Evolutionary conservation across 1,140 invertebrate species (phyloP).

Genomic region (Ectropis grisescens): DNA sequence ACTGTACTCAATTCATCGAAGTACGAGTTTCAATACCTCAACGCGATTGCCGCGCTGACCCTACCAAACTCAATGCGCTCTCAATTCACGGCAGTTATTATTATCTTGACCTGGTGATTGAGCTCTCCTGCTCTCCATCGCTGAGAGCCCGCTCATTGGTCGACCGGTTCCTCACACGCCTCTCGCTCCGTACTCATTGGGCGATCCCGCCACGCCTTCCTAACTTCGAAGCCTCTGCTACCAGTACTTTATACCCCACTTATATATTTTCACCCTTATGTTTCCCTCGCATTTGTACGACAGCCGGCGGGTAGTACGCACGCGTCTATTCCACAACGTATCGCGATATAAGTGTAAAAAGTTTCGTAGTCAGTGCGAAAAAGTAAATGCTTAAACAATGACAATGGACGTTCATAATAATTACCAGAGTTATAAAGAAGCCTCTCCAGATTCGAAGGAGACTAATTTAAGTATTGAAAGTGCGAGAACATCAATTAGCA

Average conservation of each 20-base stretch:
- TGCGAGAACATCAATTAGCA: constrained; percentile 40
- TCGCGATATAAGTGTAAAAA: constrained; percentile 61
- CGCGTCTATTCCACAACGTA: constrained; percentile 30
- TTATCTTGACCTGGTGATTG: constrained; percentile 65
- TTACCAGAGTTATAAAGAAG: constrained; percentile 61
- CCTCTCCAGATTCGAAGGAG: constrained; percentile 53
- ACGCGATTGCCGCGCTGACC: constrained; percentile 55
- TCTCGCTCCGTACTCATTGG: constrained; percentile 39
- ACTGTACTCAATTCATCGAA: constrained; percentile 28
- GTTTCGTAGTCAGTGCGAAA: constrained; percentile 41
- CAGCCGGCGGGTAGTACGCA: constrained; percentile 46
- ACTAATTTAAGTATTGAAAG: constrained; percentile 54
- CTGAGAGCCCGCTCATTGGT: constrained; percentile 38
- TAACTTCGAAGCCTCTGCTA: constrained; percentile 45
- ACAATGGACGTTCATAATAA: constrained; percentile 71
- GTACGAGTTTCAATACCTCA: constrained; percentile 47
- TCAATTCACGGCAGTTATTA: constrained; percentile 64
- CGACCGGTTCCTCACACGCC: constrained; percentile 37
- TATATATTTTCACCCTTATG: constrained; percentile 64
- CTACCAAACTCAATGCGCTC: constrained; percentile 62
- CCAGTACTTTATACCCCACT: constrained; percentile 61
- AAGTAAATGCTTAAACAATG: constrained; percentile 63
- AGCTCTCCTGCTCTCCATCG: constrained; percentile 53
- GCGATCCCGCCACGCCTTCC: constrained; percentile 34
- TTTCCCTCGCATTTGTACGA: constrained; percentile 51